These are phyloP conservation scores for Todiramphus chloris DNA, from an alignment of 2,113 vertebrate genomes.

Conservation along the genomic window DNA sequence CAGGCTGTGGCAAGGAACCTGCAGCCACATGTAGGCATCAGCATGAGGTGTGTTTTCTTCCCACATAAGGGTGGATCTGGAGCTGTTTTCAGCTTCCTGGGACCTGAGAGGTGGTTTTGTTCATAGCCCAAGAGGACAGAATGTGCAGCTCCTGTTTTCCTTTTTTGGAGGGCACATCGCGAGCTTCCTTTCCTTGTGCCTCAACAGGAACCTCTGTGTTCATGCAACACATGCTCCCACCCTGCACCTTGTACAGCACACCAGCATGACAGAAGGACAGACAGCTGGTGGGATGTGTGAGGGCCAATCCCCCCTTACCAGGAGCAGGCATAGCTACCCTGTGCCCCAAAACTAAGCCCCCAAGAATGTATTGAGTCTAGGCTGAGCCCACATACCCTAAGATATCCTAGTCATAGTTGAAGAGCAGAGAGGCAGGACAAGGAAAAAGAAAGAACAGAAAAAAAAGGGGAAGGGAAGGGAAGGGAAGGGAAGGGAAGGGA, in stretches of 20 bases:
- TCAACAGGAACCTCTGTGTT: background rate
- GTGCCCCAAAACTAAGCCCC: background rate
- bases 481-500: no score
- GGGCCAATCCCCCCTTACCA: background rate
- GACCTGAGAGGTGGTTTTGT: background rate
- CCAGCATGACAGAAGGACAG: background rate
- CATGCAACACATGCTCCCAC: fast-evolving
- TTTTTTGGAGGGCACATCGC: background rate
- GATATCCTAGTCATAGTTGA: background rate
- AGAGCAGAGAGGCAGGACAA: background rate
- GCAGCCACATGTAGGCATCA: constrained; percentile 25
- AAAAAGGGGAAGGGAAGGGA: no score
- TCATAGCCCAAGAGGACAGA: background rate
- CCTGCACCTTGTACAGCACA: background rate
- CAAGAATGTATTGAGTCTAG: background rate
- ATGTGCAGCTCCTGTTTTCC: background rate
- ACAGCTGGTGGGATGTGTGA: background rate
- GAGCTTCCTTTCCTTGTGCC: background rate
- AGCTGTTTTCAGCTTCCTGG: background rate
- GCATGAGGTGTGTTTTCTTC: constrained; percentile 1
- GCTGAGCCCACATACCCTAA: background rate
- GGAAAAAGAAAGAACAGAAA: no score
- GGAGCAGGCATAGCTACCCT: background rate
- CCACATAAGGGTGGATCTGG: background rate
- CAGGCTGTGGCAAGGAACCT: background rate